Conservation (phyloP, 2,113 vertebrate genomes). For the Plectropomus leopardus region DNA sequence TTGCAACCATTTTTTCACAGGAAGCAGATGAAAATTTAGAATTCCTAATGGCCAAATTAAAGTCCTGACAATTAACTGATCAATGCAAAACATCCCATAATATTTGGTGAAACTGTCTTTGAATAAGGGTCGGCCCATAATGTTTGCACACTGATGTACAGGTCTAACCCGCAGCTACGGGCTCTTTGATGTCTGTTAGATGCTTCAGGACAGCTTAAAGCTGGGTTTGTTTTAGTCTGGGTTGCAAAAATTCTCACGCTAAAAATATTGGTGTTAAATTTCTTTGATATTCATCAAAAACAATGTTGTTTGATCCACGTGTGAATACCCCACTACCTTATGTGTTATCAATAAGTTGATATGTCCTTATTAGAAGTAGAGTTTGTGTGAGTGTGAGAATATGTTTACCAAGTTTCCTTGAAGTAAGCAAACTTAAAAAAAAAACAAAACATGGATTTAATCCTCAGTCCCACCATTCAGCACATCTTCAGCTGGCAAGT, state of each 20-base stretch:
- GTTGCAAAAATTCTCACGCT: slow-evolving; percentile 12
- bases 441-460: background rate
- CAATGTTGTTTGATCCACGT: background rate
- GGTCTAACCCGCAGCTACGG: background rate
- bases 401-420: background rate
- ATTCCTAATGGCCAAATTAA: background rate
- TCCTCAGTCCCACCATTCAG: background rate
- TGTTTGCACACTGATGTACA: background rate
- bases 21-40: no score
- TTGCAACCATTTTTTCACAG: no score
- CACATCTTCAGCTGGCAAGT: background rate
- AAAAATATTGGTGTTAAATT: background rate
- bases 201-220: background rate
- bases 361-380: background rate
- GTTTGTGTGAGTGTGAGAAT: background rate
- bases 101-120: slow-evolving; percentile 10
- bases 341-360: background rate
- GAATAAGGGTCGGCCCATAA: background rate
- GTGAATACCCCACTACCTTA: background rate
- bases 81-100: background rate
- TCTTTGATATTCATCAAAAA: slow-evolving; percentile 15
- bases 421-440: background rate
- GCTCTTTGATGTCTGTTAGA: slow-evolving; percentile 16
- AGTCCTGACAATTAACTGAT: background rate
- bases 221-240: background rate